Evolutionary conservation across 2,113 vertebrate genomes (phyloP), one percentile per base, ranked within the genome.

Genomic region (Cheilinus undulatus): DNA sequence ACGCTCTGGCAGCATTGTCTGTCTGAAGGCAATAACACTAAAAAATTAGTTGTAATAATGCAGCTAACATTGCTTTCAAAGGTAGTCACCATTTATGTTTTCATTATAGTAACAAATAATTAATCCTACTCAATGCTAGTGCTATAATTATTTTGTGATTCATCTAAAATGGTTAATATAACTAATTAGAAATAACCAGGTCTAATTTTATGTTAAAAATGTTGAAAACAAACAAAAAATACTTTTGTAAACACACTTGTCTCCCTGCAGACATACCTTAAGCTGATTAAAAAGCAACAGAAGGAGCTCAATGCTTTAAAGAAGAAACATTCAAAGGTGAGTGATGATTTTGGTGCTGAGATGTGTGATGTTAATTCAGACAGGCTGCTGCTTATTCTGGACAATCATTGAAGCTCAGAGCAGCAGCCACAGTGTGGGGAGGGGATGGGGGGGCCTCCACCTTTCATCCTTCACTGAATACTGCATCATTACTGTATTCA

Each of bases 311-410:
- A 84, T 88, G 61, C 95, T 83, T 91, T 99, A 84, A 99, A 99
- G 95, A 99, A 98, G 93, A 99, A 97, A 45, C 97, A 99, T 58
- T 91, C 94, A 60, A 99, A 99, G 96, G 98, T 99, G 93, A 14
- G 90, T 75, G 46, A 60, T 63, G 48, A 43, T 76, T 56, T 52
- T 15, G 23, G 14, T 28, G 51, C 53, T 38, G 40, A 34, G 22
- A 26, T 1, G 50, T 32, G 24, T 73, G 53, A 30, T 36, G 22
- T 7, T 48, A 4, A 73, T 62, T 36, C 51, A 62, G 51, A 86
- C 40, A 34, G 48, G 69, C 66, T 34, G 28, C 48, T 54, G 60
- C 52, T 73, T 67, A 46, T 51, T 69, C 22, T 34, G 54, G 15
- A 68, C 34, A 10, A 11, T 73, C 57, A 72, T 67, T 83, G 53